A percentile compares a stretch with the other conserved stretches of the same genome.
phyloP scores from a whole-genome alignment of 2,113 vertebrate species.

The Corythoichthys intestinalis region DNA sequence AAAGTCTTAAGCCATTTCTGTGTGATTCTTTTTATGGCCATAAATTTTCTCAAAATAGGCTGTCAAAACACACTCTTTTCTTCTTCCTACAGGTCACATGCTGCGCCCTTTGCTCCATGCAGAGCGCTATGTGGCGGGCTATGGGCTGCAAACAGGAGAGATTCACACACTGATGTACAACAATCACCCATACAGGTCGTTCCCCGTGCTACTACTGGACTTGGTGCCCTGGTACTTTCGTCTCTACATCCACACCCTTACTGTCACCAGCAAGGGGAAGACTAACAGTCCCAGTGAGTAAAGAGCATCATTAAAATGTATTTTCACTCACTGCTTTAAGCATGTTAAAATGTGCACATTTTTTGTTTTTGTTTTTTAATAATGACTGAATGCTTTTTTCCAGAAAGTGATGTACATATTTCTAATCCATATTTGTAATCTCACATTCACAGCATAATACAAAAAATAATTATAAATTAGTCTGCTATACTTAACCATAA shows the following conservation, averaged over 20 bases:
- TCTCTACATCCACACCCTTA: constrained; percentile 91
- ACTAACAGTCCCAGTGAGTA: constrained; percentile 92
- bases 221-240: constrained; percentile 94
- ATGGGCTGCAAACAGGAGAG: constrained; percentile 87
- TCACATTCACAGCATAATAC: too few relatives aligned
- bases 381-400: too few relatives aligned
- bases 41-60: background rate
- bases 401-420: too few relatives aligned
- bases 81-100: constrained; percentile 69
- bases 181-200: constrained; percentile 87
- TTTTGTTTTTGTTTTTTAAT: too few relatives aligned
- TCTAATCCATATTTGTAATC: too few relatives aligned
- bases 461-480: too few relatives aligned
- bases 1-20: background rate
- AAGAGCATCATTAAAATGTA: background rate
- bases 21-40: background rate
- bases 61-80: background rate
- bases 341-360: too few relatives aligned
- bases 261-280: constrained; percentile 86
- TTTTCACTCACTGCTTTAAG: background rate
- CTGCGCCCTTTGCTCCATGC: constrained; percentile 81
- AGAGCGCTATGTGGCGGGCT: constrained; percentile 90
- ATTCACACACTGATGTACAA: constrained; percentile 92
- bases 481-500: too few relatives aligned
- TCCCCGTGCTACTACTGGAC: constrained; percentile 89